Percentiles rank a stretch among this genome's conserved stretches.
phyloP scores from a whole-genome alignment of 2,797 vertebrate genomes.

The Notoglanidium macrostoma region DNA sequence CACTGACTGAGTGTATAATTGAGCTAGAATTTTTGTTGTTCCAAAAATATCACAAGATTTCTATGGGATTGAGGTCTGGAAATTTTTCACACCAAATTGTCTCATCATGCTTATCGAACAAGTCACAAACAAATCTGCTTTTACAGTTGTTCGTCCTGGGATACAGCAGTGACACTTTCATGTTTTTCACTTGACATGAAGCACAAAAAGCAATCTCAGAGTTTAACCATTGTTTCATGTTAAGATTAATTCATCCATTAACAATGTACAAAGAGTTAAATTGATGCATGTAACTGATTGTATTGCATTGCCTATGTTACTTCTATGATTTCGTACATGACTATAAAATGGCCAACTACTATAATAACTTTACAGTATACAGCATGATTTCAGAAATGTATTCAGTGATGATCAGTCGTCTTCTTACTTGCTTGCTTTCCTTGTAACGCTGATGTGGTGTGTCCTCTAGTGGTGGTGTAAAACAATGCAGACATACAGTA shows the following conservation, averaged over 20 bases:
- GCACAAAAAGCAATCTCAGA: background rate
- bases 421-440: background rate
- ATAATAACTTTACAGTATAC: background rate
- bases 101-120: background rate
- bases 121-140: background rate
- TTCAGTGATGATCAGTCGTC: background rate
- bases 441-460: background rate
- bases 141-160: background rate
- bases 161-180: background rate
- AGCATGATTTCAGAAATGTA: background rate
- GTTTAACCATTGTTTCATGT: background rate
- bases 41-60: background rate
- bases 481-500: slow-evolving; percentile 9
- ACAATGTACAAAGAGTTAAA: background rate
- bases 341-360: background rate
- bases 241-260: background rate
- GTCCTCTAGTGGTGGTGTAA: slow-evolving; percentile 26
- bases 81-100: background rate
- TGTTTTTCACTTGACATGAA: background rate
- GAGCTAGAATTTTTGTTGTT: background rate
- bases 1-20: background rate
- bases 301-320: background rate
- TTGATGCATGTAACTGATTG: too few relatives aligned
- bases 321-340: background rate
- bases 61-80: background rate